Base-by-base conservation (phyloP, 2,113 vertebrate genomes). In the Dolichallabes microphthalmus region DNA sequence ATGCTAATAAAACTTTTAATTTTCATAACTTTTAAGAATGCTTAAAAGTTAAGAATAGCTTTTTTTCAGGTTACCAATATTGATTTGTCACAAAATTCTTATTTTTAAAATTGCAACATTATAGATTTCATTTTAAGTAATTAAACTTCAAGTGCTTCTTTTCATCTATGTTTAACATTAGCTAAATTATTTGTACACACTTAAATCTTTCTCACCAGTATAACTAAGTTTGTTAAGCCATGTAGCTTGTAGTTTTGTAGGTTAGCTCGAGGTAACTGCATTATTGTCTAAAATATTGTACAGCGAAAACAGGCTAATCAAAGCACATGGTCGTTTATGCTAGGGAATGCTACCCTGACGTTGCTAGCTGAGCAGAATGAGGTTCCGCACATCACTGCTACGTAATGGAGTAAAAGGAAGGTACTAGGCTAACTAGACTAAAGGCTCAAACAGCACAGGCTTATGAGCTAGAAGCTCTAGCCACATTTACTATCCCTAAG, bases 401-500 rank as follows among this genome's bases (percentile, higher is more conserved):
- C 74, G 74, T 61, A 86, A 73, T 35, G 5, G 63, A 81, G 66
- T 53, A 25, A 71, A 64, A 74, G 50, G 6, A 69, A 20, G 10
- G 30, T 3, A 55, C 39, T 50, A 79, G 71, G 79, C 82, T 86
- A 82, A 78, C 45, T 55, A 76, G 55, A 77, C 85, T 85, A 84
- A 80, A 69, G 82, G 87, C 80, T 74, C 39, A 74, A 12, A 30
- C 45, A 69, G 73, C 9, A 35, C 35, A 63, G 82, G 60, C 81
- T 78, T 63, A 85, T 77, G 88, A 78, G 57, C 83, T 75, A 85
- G 73, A 82, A 77, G 82, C 61, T 58, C 85, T 82, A 84, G 83
- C 82, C 82, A 81, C 82, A 35, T 86, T 87, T 78, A 74, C 50
- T 22, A 32, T 81, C 80, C 82, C 78, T 63, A 55, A 84, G 80